Evolutionary conservation across 2,797 vertebrate genomes (phyloP).

Genomic region (Microctenopoma lineatum): DNA sequence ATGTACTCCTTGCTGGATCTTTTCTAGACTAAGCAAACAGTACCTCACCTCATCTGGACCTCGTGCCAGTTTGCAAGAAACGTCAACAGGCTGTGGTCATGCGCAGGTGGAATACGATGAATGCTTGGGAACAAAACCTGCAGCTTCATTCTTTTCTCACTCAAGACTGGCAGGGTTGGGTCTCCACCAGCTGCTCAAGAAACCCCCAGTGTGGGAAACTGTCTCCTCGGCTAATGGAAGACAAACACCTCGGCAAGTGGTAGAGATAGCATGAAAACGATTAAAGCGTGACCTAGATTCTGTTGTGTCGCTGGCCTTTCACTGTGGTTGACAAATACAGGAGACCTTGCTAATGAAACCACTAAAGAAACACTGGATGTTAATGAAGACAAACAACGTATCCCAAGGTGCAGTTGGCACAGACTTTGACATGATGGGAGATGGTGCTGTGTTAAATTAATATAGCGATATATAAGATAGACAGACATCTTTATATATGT

Average conservation of each 20-base stretch:
- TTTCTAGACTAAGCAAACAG: conserved; percentile 31
- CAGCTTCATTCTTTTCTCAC: conserved; percentile 32
- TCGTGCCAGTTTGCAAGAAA: conserved; percentile 30
- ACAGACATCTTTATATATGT: too few relatives aligned
- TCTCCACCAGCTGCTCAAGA: conserved; percentile 70
- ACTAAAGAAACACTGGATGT: conserved; percentile 69
- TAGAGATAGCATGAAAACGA: conserved; percentile 80
- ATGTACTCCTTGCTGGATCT: conserved; percentile 28
- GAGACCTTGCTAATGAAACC: conserved; percentile 76
- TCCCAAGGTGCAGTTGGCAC: conserved; percentile 71
- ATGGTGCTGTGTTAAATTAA: conserved; percentile 17
- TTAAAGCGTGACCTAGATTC: conserved; percentile 81
- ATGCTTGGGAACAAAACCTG: conserved; percentile 58
- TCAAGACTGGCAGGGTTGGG: conserved; percentile 36
- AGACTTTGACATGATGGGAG: conserved; percentile 50
- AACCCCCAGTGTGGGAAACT: conserved; percentile 76
- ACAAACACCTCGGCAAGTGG: conserved; percentile 75
- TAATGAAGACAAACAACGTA: conserved; percentile 79
- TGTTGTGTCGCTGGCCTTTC: conserved; percentile 81
- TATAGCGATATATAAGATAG: too few relatives aligned
- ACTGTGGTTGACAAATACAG: conserved; percentile 74
- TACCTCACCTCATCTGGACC: conserved; percentile 40
- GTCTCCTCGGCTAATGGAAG: conserved; percentile 70
- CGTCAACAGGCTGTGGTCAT: conserved; percentile 19
- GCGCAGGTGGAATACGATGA: conserved; percentile 61